A percentile compares a stretch with the other conserved stretches of the same genome.
Conservation (phyloP, 2,113 vertebrate species). For the Larimichthys crocea region DNA sequence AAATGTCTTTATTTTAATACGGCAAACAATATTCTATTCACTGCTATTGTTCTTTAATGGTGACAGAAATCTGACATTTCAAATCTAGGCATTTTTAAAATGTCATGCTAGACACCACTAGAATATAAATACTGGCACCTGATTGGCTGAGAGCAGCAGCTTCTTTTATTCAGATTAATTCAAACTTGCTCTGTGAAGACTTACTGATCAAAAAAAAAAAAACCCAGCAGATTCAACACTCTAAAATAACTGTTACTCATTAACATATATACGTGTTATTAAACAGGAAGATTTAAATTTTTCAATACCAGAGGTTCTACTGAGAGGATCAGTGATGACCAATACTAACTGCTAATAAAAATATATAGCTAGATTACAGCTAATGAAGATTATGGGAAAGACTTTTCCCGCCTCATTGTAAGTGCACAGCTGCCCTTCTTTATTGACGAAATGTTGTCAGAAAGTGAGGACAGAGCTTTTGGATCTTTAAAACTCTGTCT, state of each 20-base stretch:
- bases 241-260: no score
- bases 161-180: background rate
- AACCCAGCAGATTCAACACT: background rate
- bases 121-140: background rate
- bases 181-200: background rate
- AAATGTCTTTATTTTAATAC: background rate
- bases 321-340: background rate
- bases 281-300: background rate
- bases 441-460: constrained; percentile 53
- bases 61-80: background rate
- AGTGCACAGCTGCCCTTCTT: constrained; percentile 74
- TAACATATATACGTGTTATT: background rate
- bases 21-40: background rate
- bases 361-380: background rate
- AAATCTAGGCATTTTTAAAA: background rate
- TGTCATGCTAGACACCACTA: background rate
- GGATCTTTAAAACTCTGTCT: constrained; percentile 43
- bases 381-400: constrained; percentile 29
- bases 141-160: constrained; percentile 19
- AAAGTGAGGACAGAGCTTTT: constrained; percentile 54
- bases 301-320: background rate
- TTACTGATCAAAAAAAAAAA: background rate
- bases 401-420: constrained; percentile 26
- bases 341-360: no score
- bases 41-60: background rate